Conservation (phyloP, 1,140 invertebrate species). For the Drosophila grimshawi region DNA sequence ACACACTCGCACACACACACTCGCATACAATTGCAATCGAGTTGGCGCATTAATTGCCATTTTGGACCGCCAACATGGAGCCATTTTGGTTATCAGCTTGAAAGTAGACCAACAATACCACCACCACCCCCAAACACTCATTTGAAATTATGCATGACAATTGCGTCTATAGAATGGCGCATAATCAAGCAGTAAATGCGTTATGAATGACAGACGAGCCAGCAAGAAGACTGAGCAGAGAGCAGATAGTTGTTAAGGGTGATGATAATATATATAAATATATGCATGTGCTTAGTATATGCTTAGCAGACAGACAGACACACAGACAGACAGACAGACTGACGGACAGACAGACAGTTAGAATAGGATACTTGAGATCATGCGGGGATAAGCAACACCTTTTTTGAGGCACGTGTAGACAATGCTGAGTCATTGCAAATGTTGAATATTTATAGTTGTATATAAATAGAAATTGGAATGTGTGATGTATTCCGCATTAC, state of each 20-base stretch:
- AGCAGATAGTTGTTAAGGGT: not conserved
- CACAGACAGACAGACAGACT: not conserved
- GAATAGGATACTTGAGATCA: constrained; percentile 18
- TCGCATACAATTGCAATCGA: constrained; percentile 66
- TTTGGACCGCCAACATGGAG: constrained; percentile 53
- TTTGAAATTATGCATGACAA: constrained; percentile 77
- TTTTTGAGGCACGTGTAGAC: constrained; percentile 19
- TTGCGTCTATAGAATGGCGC: constrained; percentile 58
- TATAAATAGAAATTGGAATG: not conserved
- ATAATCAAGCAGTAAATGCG: constrained; percentile 72
- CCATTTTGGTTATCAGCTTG: constrained; percentile 59
- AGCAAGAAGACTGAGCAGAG: not conserved
- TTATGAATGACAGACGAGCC: constrained; percentile 46
- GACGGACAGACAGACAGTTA: constrained; percentile 3
- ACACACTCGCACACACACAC: constrained; percentile 4
- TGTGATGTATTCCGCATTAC: not conserved
- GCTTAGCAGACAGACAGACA: constrained; percentile 1
- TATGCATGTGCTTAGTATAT: not conserved
- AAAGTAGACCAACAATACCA: constrained; percentile 31
- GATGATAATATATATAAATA: not conserved
- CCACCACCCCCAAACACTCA: not conserved
- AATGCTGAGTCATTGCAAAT: constrained; percentile 13
- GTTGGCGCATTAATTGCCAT: constrained; percentile 77
- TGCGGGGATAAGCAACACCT: constrained; percentile 18
- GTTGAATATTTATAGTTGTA: constrained; percentile 1